A percentile compares a stretch with the other conserved stretches of the same genome.
These are phyloP conservation scores for Zenarchopterus dispar DNA, from an alignment of 2,797 vertebrate genomes.

Conservation along the genomic window DNA sequence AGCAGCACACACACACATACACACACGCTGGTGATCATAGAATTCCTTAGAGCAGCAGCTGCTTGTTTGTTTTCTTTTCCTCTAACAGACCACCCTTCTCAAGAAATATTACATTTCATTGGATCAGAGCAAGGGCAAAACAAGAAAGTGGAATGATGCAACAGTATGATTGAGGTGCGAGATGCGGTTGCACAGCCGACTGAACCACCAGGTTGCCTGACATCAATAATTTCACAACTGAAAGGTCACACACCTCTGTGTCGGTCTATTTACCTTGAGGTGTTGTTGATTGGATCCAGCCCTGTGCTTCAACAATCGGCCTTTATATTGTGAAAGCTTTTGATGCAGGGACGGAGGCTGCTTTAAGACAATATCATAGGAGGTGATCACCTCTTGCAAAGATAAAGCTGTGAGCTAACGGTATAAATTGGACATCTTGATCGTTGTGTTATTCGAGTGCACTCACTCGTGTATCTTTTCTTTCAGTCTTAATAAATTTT, in stretches of 20 bases:
- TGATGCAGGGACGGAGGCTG: constrained; percentile 29
- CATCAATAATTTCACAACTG: constrained; percentile 60
- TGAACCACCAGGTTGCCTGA: constrained; percentile 20
- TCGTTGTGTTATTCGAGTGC: not conserved
- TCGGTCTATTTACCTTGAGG: constrained; percentile 45
- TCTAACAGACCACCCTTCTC: constrained; percentile 26
- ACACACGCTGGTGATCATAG: not conserved
- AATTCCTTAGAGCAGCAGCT: constrained; percentile 16
- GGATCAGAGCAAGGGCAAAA: constrained; percentile 18
- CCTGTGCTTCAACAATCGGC: constrained; percentile 32
- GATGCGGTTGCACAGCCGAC: constrained; percentile 26
- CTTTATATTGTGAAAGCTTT: constrained; percentile 31
- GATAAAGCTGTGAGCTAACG: constrained; percentile 19
- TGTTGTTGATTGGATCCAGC: constrained; percentile 47
- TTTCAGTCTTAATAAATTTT: not conserved
- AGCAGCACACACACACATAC: not conserved
- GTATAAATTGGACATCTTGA: constrained; percentile 18
- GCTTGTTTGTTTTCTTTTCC: constrained; percentile 32
- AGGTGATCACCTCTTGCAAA: constrained; percentile 34
- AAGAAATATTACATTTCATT: constrained; percentile 35
- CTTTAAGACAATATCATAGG: constrained; percentile 34
- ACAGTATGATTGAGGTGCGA: constrained; percentile 25
- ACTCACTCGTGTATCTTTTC: constrained; percentile 1
- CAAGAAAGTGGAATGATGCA: constrained; percentile 40
- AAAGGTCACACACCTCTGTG: constrained; percentile 56